These are phyloP conservation scores for Lucilia sericata DNA, from an alignment of 1,140 invertebrate species.

Conservation along the genomic window DNA sequence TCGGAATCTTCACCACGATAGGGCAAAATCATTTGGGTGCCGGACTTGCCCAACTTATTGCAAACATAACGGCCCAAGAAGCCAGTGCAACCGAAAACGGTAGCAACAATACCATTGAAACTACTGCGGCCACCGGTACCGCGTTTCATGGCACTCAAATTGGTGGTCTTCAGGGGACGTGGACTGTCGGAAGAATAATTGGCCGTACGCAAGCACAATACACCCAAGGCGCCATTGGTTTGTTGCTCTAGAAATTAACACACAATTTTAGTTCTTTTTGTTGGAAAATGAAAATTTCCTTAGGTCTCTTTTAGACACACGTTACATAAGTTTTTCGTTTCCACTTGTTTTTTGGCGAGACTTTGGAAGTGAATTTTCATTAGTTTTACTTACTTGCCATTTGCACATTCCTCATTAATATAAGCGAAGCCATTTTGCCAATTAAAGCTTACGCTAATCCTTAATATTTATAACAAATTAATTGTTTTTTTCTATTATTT, in stretches of 20 bases:
- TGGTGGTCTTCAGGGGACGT: constrained; percentile 65
- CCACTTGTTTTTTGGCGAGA: neutral
- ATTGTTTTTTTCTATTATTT: neutral
- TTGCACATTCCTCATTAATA: constrained; percentile 62
- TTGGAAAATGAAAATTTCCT: neutral
- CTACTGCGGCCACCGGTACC: constrained; percentile 95
- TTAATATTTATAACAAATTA: neutral
- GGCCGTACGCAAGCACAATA: constrained; percentile 57
- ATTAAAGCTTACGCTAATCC: constrained; percentile 3
- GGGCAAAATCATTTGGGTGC: constrained; percentile 90
- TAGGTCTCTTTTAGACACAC: neutral
- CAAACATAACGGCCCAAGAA: constrained; percentile 88
- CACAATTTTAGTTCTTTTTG: neutral
- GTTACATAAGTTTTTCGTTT: constrained; percentile 47
- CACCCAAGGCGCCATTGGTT: constrained; percentile 60
- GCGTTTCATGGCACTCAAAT: constrained; percentile 78
- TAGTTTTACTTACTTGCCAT: constrained; percentile 60
- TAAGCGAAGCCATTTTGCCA: constrained; percentile 61
- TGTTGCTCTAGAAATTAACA: constrained; percentile 56
- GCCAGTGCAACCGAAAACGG: constrained; percentile 94
- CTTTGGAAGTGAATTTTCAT: neutral
- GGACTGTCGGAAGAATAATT: constrained; percentile 58
- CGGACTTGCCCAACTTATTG: constrained; percentile 89
- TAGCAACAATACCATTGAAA: constrained; percentile 96
- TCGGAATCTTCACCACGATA: constrained; percentile 90